These are phyloP conservation scores for Prionchulus punctatus DNA, from an alignment of 2,888 invertebrate species.

Conservation along the genomic window DNA sequence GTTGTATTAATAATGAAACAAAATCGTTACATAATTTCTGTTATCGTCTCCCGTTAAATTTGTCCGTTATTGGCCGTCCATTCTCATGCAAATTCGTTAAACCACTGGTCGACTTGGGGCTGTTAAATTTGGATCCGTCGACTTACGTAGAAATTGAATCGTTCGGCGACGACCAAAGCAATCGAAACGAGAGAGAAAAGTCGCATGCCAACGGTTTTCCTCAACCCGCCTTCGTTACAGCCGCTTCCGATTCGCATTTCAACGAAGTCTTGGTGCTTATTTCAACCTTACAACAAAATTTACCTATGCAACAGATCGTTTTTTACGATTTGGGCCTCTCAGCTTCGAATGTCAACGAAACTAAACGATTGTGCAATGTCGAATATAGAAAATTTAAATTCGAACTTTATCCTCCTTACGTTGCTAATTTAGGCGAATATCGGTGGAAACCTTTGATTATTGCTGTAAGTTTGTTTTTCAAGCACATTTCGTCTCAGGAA, in stretches of 20 bases:
- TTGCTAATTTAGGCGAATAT: slow-evolving; percentile 14
- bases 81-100: background rate
- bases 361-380: slow-evolving; percentile 17
- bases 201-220: slow-evolving; percentile 4
- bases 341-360: background rate
- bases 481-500: too few relatives aligned
- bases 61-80: background rate
- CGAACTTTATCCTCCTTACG: slow-evolving; percentile 13
- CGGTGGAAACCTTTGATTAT: slow-evolving; percentile 23
- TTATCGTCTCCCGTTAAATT: background rate
- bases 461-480: too few relatives aligned
- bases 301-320: slow-evolving; percentile 10
- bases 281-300: slow-evolving; percentile 11
- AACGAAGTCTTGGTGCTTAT: slow-evolving; percentile 9
- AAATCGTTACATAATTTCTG: background rate
- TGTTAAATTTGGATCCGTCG: too few relatives aligned
- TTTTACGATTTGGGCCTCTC: slow-evolving; percentile 15
- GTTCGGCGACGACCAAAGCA: too few relatives aligned
- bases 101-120: too few relatives aligned
- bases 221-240: slow-evolving; percentile 3
- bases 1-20: background rate
- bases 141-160: too few relatives aligned
- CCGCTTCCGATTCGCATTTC: slow-evolving; percentile 1
- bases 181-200: too few relatives aligned
- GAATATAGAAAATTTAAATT: slow-evolving; percentile 18